Percentiles rank a stretch among this genome's conserved stretches.
Conservation (phyloP, 2,797 vertebrate species). For the Discoglossus pictus region DNA sequence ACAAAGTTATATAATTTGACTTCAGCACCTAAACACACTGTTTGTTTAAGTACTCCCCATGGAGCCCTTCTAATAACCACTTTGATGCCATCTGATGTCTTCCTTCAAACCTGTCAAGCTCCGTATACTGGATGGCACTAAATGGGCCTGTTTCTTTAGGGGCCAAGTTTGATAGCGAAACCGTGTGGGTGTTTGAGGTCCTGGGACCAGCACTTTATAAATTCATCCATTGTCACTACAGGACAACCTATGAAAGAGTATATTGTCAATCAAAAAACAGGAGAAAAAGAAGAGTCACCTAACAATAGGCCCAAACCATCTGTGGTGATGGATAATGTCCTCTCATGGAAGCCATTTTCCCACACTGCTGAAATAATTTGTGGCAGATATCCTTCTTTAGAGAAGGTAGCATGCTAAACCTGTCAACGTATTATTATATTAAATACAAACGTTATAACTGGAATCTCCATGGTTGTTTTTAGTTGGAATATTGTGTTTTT, state of each 20-base stretch:
- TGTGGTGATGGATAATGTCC: neutral
- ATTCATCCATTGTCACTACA: too few relatives aligned
- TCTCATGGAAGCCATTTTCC: neutral
- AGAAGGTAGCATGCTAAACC: too few relatives aligned
- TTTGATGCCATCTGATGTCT: neutral
- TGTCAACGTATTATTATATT: too few relatives aligned
- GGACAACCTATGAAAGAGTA: conserved; percentile 2
- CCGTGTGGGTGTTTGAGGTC: conserved; percentile 2
- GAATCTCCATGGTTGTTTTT: neutral
- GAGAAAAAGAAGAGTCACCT: neutral
- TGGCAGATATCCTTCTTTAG: too few relatives aligned
- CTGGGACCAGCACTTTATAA: neutral
- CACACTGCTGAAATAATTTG: neutral
- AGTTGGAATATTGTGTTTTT: neutral
- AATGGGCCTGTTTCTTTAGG: neutral
- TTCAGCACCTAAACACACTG: conserved; percentile 3
- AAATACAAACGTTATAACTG: neutral
- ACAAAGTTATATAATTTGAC: neutral
- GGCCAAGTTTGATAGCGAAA: neutral
- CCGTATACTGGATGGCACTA: neutral
- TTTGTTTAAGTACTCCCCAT: neutral
- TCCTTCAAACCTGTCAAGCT: conserved; percentile 1
- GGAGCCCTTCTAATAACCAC: neutral
- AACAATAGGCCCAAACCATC: neutral
- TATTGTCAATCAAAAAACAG: conserved; percentile 2